Evolutionary conservation across 2,888 invertebrate genomes (phyloP).

Genomic region (Lasius fuliginosus): DNA sequence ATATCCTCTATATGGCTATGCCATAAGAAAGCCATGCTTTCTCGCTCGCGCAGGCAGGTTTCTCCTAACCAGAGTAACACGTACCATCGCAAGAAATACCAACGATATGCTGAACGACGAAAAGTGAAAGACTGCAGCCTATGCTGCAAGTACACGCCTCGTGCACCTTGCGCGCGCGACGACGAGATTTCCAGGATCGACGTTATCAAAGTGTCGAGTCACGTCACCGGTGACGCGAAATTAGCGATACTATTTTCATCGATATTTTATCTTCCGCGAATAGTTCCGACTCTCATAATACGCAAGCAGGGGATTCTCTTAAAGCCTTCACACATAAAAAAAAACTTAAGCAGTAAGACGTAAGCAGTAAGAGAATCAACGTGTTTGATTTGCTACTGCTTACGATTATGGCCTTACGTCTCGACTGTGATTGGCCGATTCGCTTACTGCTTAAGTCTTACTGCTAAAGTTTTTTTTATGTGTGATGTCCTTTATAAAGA

Average conservation of each 20-base stretch:
- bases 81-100: background rate
- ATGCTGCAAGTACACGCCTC: background rate
- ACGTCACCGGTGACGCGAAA: background rate
- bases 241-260: slow-evolving; percentile 33
- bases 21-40: background rate
- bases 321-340: too few relatives aligned
- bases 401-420: too few relatives aligned
- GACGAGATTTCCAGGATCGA: background rate
- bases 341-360: too few relatives aligned
- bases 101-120: background rate
- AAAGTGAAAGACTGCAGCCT: slow-evolving; percentile 46
- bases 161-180: background rate
- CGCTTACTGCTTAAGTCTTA: too few relatives aligned
- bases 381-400: too few relatives aligned
- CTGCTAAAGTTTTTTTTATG: too few relatives aligned
- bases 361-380: too few relatives aligned
- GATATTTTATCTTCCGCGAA: background rate
- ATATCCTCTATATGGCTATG: background rate
- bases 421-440: too few relatives aligned
- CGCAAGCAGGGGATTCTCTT: background rate
- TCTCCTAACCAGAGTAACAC: slow-evolving; percentile 9
- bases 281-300: slow-evolving; percentile 7
- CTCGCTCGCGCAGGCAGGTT: slow-evolving; percentile 19
- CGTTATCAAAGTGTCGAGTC: slow-evolving; percentile 13
- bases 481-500: too few relatives aligned